Evolutionary conservation across 2,113 vertebrate genomes (phyloP).

Genomic region (Choloepus hoffmanni): DNA sequence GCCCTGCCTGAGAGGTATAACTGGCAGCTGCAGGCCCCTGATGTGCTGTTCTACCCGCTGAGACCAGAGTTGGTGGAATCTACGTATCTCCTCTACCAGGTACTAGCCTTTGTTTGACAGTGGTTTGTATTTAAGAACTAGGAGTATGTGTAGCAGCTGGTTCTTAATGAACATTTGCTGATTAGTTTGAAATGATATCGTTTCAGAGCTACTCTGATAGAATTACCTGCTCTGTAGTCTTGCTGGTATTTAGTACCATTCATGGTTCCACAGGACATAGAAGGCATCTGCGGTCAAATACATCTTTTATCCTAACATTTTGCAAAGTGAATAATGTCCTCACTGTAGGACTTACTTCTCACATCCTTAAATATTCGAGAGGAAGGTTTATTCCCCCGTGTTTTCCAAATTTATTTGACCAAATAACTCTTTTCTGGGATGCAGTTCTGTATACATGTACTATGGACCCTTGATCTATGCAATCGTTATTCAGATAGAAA

Average conservation of each 20-base stretch:
- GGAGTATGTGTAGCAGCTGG: neutral
- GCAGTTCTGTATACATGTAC: neutral
- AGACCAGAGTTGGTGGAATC: constrained; percentile 98
- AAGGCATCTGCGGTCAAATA: neutral
- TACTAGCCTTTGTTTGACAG: constrained; percentile 65
- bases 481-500: neutral
- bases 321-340: neutral
- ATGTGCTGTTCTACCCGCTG: constrained; percentile 97
- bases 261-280: neutral
- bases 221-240: rapidly evolving
- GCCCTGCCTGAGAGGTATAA: constrained; percentile 98
- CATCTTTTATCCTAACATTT: neutral
- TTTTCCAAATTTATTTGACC: constrained; percentile 3
- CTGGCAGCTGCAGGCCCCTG: constrained; percentile 98
- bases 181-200: neutral
- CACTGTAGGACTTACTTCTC: neutral
- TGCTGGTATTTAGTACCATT: no score
- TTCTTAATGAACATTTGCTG: neutral
- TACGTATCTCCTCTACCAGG: constrained; percentile 98
- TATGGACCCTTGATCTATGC: neutral
- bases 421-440: neutral
- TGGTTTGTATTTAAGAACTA: neutral
- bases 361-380: neutral
- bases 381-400: neutral
- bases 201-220: neutral